Conservation (phyloP, 2,797 vertebrate genomes). For the Dicrostonyx torquatus region DNA sequence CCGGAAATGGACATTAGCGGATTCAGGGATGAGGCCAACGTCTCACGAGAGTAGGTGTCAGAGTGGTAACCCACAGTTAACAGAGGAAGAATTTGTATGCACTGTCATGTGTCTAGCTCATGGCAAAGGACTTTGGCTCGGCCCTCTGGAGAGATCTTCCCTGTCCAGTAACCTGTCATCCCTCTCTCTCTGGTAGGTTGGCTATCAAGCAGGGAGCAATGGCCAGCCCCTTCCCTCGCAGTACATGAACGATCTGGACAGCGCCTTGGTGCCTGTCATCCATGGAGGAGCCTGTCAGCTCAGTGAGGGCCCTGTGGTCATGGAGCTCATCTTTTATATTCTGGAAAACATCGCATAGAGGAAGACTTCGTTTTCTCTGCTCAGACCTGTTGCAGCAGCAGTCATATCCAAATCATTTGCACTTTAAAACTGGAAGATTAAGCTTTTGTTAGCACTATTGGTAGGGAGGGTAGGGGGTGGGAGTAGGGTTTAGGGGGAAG, state of each 20-base stretch:
- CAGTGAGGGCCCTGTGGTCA: conserved; percentile 95
- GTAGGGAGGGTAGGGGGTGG: conserved; percentile 69
- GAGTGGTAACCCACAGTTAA: not conserved
- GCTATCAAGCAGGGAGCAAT: conserved; percentile 98
- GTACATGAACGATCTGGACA: conserved; percentile 99
- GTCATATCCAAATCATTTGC: conserved; percentile 90
- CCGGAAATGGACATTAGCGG: conserved; percentile 9
- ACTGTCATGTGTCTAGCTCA: not conserved
- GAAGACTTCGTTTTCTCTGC: conserved; percentile 83
- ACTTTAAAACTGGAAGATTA: conserved; percentile 91
- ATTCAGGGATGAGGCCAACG: not conserved
- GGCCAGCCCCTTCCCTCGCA: conserved; percentile 95
- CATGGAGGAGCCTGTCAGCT: conserved; percentile 97
- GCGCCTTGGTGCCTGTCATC: conserved; percentile 97
- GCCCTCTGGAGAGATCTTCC: not conserved
- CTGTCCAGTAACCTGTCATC: conserved; percentile 54
- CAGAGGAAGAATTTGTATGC: not conserved
- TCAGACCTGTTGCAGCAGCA: conserved; percentile 87
- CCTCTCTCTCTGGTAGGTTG: conserved; percentile 90
- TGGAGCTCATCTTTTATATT: conserved; percentile 99
- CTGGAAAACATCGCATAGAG: conserved; percentile 97
- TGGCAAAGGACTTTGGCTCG: not conserved
- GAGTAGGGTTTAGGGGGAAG: conserved; percentile 60
- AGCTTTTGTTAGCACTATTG: conserved; percentile 91
- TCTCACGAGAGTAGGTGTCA: not conserved